A percentile compares a stretch with the other conserved stretches of the same genome.
phyloP scores from a whole-genome alignment of 2,888 invertebrate species.

The Apodemia mormo region DNA sequence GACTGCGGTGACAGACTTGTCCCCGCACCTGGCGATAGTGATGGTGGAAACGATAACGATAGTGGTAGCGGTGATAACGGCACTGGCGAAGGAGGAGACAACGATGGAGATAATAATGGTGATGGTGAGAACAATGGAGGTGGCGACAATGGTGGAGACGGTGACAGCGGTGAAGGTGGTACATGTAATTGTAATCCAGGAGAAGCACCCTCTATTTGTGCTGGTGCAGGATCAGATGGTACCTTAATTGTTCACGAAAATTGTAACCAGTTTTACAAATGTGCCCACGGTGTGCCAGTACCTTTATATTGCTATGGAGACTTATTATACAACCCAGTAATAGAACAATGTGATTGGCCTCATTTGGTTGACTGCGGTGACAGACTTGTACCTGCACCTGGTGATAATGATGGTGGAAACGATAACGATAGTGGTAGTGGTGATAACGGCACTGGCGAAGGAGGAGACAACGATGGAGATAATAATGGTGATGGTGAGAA shows the following conservation, averaged over 20 bases:
- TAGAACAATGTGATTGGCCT: conserved; percentile 46
- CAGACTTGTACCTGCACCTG: conserved; percentile 35
- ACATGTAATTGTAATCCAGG: conserved; percentile 37
- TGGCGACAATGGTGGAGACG: conserved; percentile 14
- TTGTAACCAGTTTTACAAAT: conserved; percentile 51
- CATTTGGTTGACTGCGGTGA: conserved; percentile 44
- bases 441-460: background rate
- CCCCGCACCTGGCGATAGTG: conserved; percentile 28
- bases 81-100: conserved; percentile 17
- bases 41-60: conserved; percentile 12
- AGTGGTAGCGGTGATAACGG: background rate
- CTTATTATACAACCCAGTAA: conserved; percentile 44
- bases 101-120: conserved; percentile 17
- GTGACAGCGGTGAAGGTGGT: conserved; percentile 12
- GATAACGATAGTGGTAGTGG: background rate
- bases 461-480: background rate
- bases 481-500: background rate
- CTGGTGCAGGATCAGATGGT: conserved; percentile 43
- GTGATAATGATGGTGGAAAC: conserved; percentile 21
- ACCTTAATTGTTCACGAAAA: conserved; percentile 46
- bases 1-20: conserved; percentile 42
- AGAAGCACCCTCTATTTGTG: conserved; percentile 46
- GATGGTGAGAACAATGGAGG: background rate
- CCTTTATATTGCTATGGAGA: conserved; percentile 17
- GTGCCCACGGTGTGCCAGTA: conserved; percentile 37